These are phyloP conservation scores for Danionella cerebrum DNA, from an alignment of 2,113 vertebrate species.

Conservation along the genomic window DNA sequence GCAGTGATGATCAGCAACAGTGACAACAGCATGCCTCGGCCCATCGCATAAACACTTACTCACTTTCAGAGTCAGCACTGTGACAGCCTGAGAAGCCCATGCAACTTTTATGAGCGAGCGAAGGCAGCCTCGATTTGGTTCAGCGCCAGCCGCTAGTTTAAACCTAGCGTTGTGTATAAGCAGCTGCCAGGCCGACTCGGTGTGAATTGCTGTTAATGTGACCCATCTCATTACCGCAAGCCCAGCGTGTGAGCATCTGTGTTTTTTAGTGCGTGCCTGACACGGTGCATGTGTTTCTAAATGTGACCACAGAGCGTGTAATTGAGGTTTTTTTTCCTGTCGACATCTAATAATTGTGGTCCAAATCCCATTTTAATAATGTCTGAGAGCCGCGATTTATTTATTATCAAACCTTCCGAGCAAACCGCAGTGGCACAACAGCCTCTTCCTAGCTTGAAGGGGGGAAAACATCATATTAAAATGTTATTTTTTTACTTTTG, in stretches of 20 bases:
- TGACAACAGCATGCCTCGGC: conserved; percentile 26
- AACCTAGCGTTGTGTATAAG: conserved; percentile 44
- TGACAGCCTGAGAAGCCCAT: conserved; percentile 50
- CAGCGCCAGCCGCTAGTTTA: conserved; percentile 57
- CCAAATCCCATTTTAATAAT: neutral
- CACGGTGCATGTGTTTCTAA: conserved; percentile 11
- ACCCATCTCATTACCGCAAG: conserved; percentile 50
- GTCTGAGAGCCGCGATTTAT: neutral
- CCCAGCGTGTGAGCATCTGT: conserved; percentile 37
- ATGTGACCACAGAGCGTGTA: conserved; percentile 16
- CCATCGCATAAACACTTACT: conserved; percentile 52
- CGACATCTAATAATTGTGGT: neutral
- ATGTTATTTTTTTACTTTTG: no score
- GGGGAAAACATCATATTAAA: no score
- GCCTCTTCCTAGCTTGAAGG: no score
- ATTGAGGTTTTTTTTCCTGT: neutral
- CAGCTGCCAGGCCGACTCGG: conserved; percentile 48
- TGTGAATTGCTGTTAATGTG: conserved; percentile 50
- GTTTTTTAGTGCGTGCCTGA: conserved; percentile 6
- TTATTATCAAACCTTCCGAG: neutral
- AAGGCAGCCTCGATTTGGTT: conserved; percentile 36
- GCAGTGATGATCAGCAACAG: conserved; percentile 14
- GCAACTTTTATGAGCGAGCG: conserved; percentile 64
- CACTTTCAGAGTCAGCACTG: conserved; percentile 49
- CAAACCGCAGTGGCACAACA: no score